Percentiles rank a stretch among this genome's conserved stretches.
Conservation (phyloP, 2,113 vertebrate genomes). For the Okapia johnstoni region DNA sequence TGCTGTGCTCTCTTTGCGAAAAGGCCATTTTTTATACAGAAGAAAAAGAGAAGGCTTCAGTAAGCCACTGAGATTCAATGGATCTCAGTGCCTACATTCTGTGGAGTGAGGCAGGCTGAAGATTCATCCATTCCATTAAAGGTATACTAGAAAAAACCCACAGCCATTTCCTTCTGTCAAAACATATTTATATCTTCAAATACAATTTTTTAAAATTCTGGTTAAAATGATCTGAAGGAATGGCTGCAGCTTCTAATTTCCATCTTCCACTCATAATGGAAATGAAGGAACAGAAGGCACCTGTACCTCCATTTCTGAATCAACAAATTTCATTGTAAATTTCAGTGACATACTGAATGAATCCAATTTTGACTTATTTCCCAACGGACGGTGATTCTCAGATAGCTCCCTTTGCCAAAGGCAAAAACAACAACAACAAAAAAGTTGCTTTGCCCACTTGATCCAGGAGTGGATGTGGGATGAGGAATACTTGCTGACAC, state of each 20-base stretch:
- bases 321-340: conserved; percentile 12
- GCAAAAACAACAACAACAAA: neutral
- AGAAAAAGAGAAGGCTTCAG: neutral
- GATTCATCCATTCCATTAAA: neutral
- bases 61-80: neutral
- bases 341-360: neutral
- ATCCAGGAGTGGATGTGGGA: neutral
- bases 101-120: neutral
- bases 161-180: neutral
- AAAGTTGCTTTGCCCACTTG: neutral
- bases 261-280: neutral
- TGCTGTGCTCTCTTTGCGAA: neutral
- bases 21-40: neutral
- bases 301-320: neutral
- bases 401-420: neutral
- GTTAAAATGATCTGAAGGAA: conserved; percentile 9
- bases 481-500: neutral
- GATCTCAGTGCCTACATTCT: neutral
- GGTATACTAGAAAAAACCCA: neutral
- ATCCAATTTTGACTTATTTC: conserved; percentile 1
- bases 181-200: conserved; percentile 1
- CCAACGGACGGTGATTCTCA: neutral
- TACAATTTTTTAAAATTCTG: neutral
- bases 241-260: neutral
- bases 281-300: neutral